Evolutionary conservation across 2,113 vertebrate species (phyloP).

Genomic region (Sakesphorus luctuosus): DNA sequence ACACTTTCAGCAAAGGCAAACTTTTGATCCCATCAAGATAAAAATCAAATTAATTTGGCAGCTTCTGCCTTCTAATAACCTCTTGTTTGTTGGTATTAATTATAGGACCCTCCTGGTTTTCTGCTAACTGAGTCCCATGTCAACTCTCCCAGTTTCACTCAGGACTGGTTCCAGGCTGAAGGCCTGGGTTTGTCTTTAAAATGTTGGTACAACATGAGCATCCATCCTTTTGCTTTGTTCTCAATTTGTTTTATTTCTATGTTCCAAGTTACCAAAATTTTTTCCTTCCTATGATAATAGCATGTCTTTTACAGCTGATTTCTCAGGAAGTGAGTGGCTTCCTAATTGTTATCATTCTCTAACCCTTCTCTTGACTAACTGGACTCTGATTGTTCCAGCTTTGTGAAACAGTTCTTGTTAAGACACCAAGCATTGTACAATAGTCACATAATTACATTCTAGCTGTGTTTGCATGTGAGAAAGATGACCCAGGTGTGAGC

Average conservation of each 20-base stretch:
- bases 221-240: background rate
- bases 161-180: background rate
- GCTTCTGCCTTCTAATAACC: background rate
- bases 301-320: background rate
- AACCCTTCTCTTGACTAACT: background rate
- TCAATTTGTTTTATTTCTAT: background rate
- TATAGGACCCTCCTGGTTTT: background rate
- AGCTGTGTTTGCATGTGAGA: background rate
- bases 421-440: background rate
- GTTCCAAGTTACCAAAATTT: background rate
- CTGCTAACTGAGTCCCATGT: background rate
- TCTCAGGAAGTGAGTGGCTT: background rate
- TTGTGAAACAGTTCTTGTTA: background rate
- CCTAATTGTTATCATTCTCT: background rate
- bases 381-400: background rate
- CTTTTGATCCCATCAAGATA: background rate
- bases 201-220: background rate
- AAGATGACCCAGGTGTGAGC: background rate
- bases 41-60: background rate
- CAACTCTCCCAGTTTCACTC: background rate
- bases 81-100: background rate
- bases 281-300: background rate
- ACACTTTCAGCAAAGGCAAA: background rate
- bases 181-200: background rate
- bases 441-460: background rate